Evolutionary conservation across 2,113 vertebrate genomes (phyloP).

Genomic region (Mormyrus iriodes): DNA sequence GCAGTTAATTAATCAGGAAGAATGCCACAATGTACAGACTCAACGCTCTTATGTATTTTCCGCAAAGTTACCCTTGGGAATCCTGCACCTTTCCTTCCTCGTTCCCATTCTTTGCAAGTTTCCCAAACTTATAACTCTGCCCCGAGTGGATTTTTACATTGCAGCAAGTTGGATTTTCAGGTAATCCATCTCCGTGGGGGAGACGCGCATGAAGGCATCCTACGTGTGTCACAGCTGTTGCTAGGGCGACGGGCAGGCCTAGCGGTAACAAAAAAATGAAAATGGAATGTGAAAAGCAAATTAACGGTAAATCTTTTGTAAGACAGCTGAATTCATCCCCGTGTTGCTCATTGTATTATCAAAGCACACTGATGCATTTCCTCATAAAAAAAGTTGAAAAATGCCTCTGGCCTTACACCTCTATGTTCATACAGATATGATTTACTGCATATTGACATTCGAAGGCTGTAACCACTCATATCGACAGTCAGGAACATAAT

Average conservation of each 20-base stretch:
- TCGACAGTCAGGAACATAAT: not conserved
- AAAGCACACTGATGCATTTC: not conserved
- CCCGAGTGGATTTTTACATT: conserved; percentile 34
- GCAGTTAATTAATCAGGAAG: not conserved
- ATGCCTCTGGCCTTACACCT: not conserved
- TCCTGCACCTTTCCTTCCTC: conserved; percentile 3
- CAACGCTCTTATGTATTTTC: not conserved
- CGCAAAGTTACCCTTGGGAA: conserved; percentile 17
- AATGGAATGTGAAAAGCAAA: not conserved
- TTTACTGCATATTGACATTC: not conserved
- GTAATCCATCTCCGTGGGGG: conserved; percentile 31
- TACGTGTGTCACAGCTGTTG: conserved; percentile 30
- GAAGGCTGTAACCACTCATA: not conserved
- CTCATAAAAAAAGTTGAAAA: not conserved
- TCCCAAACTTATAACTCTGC: conserved; percentile 25
- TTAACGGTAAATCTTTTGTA: not conserved
- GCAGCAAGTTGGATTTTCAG: conserved; percentile 43
- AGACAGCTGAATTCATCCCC: not conserved
- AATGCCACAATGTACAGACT: not conserved
- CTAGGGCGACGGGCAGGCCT: not conserved
- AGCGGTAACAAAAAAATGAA: not conserved
- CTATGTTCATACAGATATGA: not conserved
- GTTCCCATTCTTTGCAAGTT: conserved; percentile 28
- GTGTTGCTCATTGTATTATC: not conserved
- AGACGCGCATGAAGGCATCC: conserved; percentile 7